phyloP scores from a whole-genome alignment of 2,888 invertebrate genomes.

The Cancer borealis region DNA sequence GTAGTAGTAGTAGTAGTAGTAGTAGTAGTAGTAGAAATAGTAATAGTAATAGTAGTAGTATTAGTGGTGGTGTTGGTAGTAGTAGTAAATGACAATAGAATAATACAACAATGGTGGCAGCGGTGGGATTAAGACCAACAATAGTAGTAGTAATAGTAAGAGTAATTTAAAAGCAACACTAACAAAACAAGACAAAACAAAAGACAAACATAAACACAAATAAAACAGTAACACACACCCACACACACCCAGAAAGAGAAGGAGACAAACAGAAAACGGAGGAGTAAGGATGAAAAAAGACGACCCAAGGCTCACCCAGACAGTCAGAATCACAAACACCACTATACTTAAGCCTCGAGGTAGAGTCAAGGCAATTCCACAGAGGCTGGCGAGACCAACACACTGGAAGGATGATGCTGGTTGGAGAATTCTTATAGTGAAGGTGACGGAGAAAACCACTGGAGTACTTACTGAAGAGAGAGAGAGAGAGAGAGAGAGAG shows the following conservation, averaged over 20 bases:
- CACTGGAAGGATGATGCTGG: neutral
- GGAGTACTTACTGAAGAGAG: neutral
- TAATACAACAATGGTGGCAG: no score
- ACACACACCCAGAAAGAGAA: no score
- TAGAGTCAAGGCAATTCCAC: neutral
- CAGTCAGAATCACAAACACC: neutral
- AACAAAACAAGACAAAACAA: neutral
- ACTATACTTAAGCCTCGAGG: neutral
- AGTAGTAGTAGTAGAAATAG: no score
- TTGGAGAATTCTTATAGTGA: neutral
- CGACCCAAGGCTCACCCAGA: neutral
- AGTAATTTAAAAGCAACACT: neutral
- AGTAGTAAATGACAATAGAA: neutral
- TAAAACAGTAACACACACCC: no score
- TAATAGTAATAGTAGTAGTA: neutral
- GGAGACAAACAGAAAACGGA: no score
- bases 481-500: slow-evolving; percentile 4
- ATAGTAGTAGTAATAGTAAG: neutral
- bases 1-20: neutral
- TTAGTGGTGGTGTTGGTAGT: neutral
- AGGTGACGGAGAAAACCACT: neutral
- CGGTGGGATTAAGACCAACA: neutral
- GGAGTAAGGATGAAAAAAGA: no score
- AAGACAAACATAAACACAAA: neutral
- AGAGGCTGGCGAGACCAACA: neutral